Evolutionary conservation across 2,797 vertebrate genomes (phyloP).

Genomic region (Menidia menidia): DNA sequence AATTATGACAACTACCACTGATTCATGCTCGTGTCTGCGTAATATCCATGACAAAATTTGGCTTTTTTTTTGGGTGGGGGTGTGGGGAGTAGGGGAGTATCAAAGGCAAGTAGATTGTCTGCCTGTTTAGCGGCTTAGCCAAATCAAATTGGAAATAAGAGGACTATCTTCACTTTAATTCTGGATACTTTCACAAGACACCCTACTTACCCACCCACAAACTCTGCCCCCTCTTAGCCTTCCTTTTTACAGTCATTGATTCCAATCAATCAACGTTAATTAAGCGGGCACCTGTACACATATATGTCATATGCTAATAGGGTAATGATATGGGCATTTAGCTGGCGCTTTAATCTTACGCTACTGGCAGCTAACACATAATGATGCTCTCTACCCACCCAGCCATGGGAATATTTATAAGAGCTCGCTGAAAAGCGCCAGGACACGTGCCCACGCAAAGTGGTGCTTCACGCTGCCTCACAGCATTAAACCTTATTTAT

Average conservation of each 20-base stretch:
- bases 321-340: conserved; percentile 80
- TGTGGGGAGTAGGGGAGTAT: conserved; percentile 56
- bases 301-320: conserved; percentile 79
- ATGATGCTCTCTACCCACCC: conserved; percentile 69
- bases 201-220: conserved; percentile 63
- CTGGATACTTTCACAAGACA: conserved; percentile 68
- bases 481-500: conserved; percentile 77
- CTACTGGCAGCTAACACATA: conserved; percentile 73
- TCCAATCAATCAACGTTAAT: conserved; percentile 81
- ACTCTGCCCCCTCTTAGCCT: conserved; percentile 62
- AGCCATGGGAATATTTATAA: conserved; percentile 76
- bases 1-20: conserved; percentile 81
- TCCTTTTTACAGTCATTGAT: conserved; percentile 72
- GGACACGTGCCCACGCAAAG: conserved; percentile 31
- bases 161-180: conserved; percentile 70
- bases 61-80: conserved; percentile 33
- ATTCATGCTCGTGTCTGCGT: conserved; percentile 72
- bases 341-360: conserved; percentile 70
- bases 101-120: conserved; percentile 74
- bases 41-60: conserved; percentile 82
- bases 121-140: conserved; percentile 70
- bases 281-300: conserved; percentile 75
- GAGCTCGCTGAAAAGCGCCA: conserved; percentile 54
- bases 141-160: conserved; percentile 78
- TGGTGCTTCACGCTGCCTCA: conserved; percentile 54